Evolutionary conservation across 2,113 vertebrate genomes (phyloP).

Genomic region (Oryzias melastigma): DNA sequence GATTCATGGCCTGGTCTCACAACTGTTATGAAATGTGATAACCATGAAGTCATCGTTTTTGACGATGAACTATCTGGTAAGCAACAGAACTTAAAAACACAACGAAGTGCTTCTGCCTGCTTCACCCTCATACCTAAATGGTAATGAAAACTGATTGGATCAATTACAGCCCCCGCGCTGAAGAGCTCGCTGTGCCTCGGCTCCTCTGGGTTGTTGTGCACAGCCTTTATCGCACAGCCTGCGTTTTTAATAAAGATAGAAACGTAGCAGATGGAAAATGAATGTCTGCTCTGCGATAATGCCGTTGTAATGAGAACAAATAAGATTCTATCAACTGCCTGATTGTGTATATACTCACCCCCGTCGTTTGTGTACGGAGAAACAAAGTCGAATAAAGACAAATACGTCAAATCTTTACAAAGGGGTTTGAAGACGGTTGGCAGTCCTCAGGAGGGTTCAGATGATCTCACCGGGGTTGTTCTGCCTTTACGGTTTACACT

Average conservation of each 20-base stretch:
- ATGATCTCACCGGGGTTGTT: constrained; percentile 10
- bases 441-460: constrained; percentile 9
- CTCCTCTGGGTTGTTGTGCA: constrained; percentile 21
- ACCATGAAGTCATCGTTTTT: neutral
- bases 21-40: neutral
- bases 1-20: neutral
- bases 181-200: neutral
- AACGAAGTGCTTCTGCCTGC: constrained; percentile 1
- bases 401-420: neutral
- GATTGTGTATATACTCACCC: constrained; percentile 15
- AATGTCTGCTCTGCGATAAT: constrained; percentile 10
- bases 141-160: constrained; percentile 52
- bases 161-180: constrained; percentile 31
- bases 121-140: neutral
- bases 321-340: constrained; percentile 27
- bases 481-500: constrained; percentile 7
- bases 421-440: constrained; percentile 20
- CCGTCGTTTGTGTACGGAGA: constrained; percentile 7
- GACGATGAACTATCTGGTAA: constrained; percentile 2
- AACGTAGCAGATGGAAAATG: constrained; percentile 20
- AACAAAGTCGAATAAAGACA: constrained; percentile 6
- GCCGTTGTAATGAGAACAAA: constrained; percentile 37
- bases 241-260: constrained; percentile 39
- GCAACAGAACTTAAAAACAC: neutral
- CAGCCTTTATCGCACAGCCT: constrained; percentile 22